phyloP scores from a whole-genome alignment of 2,797 vertebrate species.

The Protonibea diacanthus region DNA sequence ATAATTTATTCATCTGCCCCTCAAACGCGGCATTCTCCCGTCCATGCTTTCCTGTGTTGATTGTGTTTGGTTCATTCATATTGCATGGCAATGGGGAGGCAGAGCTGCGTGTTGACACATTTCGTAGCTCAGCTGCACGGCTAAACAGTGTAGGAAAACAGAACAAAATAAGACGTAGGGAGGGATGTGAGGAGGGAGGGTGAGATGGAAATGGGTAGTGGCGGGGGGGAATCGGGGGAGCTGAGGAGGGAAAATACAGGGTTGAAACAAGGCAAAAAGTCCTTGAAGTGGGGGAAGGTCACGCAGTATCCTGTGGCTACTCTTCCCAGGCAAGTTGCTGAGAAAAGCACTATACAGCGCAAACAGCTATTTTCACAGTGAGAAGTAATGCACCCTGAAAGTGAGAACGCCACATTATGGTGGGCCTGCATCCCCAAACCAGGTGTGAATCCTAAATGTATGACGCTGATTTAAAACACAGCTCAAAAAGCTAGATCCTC shows the following conservation, averaged over 20 bases:
- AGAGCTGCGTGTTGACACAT: conserved; percentile 28
- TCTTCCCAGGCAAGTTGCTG: conserved; percentile 2
- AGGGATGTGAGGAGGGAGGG: neutral
- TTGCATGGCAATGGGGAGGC: conserved; percentile 47
- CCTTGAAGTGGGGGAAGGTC: conserved; percentile 66
- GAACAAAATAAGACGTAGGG: neutral
- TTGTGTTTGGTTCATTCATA: conserved; percentile 72
- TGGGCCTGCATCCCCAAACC: neutral
- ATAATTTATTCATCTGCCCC: conserved; percentile 70
- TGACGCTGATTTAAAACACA: neutral
- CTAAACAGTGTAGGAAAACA: conserved; percentile 16
- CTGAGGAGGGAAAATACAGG: conserved; percentile 9
- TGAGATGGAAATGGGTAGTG: neutral
- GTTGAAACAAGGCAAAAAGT: conserved; percentile 40
- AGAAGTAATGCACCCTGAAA: conserved; percentile 11
- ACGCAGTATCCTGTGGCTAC: conserved; percentile 25
- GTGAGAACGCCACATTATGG: conserved; percentile 23
- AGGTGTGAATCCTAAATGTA: neutral
- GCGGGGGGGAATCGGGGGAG: conserved; percentile 5
- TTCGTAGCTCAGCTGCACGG: conserved; percentile 12
- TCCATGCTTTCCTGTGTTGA: conserved; percentile 35
- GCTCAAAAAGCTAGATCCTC: neutral
- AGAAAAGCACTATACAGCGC: conserved; percentile 1
- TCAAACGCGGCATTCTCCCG: conserved; percentile 42
- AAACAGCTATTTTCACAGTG: conserved; percentile 30